Evolutionary conservation across 2,113 vertebrate species (phyloP).

Genomic region (Psephotus haematonotus): DNA sequence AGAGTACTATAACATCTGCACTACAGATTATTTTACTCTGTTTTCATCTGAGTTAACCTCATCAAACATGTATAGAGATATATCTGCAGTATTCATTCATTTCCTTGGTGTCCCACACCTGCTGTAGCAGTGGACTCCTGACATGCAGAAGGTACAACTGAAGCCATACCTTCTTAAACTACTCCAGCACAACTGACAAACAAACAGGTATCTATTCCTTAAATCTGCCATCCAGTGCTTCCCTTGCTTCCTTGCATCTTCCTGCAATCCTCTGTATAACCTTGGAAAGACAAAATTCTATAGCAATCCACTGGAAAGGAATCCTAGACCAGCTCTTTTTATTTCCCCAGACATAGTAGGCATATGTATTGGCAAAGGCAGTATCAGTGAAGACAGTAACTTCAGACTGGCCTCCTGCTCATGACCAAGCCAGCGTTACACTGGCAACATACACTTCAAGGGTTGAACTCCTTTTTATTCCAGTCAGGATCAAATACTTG

Average conservation of each 20-base stretch:
- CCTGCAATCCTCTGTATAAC: not conserved
- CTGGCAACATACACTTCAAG: accelerated
- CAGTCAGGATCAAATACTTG: not conserved
- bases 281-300: not conserved
- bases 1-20: not conserved
- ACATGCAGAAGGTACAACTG: no score
- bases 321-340: not conserved
- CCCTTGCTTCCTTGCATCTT: not conserved
- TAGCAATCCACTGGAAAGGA: not conserved
- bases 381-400: not conserved
- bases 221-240: not conserved
- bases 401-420: not conserved
- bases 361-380: not conserved
- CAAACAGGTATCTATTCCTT: not conserved
- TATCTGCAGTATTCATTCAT: not conserved
- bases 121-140: not conserved
- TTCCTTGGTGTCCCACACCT: no score
- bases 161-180: not conserved
- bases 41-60: not conserved
- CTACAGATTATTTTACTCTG: not conserved
- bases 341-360: not conserved
- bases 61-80: not conserved
- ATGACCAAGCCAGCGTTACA: not conserved
- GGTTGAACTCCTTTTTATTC: accelerated
- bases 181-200: accelerated